A percentile compares a stretch with the other conserved stretches of the same genome.
phyloP scores from a whole-genome alignment of 2,888 invertebrate genomes.

The Drosophila mimetica region DNA sequence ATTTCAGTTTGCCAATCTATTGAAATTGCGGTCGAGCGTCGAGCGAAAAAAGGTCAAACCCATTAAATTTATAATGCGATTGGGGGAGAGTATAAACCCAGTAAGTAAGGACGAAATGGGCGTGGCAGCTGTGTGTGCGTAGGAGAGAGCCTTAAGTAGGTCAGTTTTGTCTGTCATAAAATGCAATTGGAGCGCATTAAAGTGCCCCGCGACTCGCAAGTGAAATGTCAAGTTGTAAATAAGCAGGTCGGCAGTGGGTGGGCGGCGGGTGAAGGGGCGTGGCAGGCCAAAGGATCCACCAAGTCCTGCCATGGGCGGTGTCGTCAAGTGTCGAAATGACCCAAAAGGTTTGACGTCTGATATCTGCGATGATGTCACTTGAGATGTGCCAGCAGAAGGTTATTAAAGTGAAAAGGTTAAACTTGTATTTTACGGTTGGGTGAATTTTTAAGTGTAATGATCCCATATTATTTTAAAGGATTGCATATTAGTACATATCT shows the following conservation, averaged over 20 bases:
- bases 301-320: constrained; percentile 36
- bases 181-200: constrained; percentile 78
- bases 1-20: constrained; percentile 69
- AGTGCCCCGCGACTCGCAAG: constrained; percentile 67
- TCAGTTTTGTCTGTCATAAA: constrained; percentile 77
- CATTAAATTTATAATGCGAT: constrained; percentile 80
- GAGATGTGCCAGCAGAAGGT: constrained; percentile 18
- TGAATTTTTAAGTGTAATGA: not conserved
- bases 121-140: constrained; percentile 18
- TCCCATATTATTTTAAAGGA: not conserved
- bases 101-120: constrained; percentile 17
- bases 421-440: not conserved
- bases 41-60: constrained; percentile 67
- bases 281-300: constrained; percentile 11
- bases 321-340: constrained; percentile 48
- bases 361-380: constrained; percentile 38
- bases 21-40: constrained; percentile 70
- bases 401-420: constrained; percentile 3
- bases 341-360: constrained; percentile 46
- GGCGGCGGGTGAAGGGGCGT: not conserved
- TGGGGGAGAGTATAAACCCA: constrained; percentile 28
- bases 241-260: constrained; percentile 32
- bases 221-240: constrained; percentile 77
- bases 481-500: not conserved
- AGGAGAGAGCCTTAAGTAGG: constrained; percentile 69